phyloP scores from a whole-genome alignment of 2,797 vertebrate species.

The Peromyscus attwateri region DNA sequence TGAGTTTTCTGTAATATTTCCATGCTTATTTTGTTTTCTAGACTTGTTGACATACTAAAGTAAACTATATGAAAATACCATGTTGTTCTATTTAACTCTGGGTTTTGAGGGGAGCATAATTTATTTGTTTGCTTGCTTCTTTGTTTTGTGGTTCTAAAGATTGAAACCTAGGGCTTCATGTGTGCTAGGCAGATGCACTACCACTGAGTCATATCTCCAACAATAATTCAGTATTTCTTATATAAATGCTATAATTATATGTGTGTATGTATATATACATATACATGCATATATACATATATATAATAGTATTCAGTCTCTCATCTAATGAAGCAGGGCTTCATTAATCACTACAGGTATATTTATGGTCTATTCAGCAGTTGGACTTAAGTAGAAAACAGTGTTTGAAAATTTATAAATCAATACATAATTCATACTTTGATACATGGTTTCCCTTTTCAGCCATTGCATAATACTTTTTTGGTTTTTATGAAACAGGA shows the following conservation, averaged over 20 bases:
- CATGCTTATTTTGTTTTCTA: conserved; percentile 61
- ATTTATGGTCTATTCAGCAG: neutral
- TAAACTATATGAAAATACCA: conserved; percentile 45
- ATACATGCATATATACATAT: neutral
- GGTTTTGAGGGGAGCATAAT: neutral
- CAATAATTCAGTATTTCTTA: neutral
- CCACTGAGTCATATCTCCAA: neutral
- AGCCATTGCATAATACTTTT: neutral
- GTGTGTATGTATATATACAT: neutral
- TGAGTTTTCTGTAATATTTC: conserved; percentile 59
- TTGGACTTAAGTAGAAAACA: neutral
- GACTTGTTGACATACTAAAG: conserved; percentile 39
- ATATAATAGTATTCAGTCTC: neutral
- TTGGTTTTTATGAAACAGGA: neutral
- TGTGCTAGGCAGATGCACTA: neutral
- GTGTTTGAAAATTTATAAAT: neutral
- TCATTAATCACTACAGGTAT: conserved; percentile 1
- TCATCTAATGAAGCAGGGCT: neutral
- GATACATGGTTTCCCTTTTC: conserved; percentile 17
- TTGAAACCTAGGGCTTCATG: neutral
- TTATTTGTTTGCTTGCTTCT: neutral
- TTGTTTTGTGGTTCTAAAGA: neutral
- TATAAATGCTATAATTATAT: neutral
- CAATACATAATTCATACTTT: conserved; percentile 30
- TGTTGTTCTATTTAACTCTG: conserved; percentile 32